These are phyloP conservation scores for Sturmia bella DNA, from an alignment of 2,888 invertebrate genomes.

Conservation along the genomic window DNA sequence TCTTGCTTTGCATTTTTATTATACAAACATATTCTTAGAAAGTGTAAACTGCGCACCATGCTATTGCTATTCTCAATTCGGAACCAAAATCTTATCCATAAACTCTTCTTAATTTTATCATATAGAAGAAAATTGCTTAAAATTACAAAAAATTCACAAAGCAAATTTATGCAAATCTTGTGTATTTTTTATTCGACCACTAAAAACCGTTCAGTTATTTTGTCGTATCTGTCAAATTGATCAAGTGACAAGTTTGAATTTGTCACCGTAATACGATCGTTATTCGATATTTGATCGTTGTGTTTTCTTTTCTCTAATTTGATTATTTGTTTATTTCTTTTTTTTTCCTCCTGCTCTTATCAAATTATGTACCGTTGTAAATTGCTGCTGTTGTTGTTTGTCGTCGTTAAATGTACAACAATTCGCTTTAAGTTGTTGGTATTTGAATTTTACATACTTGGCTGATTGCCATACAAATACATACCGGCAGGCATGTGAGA, in stretches of 20 bases:
- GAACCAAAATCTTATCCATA: no score
- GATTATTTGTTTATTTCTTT: slow-evolving; percentile 8
- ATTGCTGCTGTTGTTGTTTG: slow-evolving; percentile 18
- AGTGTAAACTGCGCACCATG: no score
- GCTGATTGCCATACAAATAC: slow-evolving; percentile 52
- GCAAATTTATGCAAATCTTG: slow-evolving; percentile 26
- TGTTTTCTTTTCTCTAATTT: slow-evolving; percentile 33
- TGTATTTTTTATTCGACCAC: slow-evolving; percentile 23
- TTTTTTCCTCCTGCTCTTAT: slow-evolving; percentile 14
- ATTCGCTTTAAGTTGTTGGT: slow-evolving; percentile 52
- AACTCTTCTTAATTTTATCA: no score
- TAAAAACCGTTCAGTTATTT: slow-evolving; percentile 33
- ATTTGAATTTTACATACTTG: slow-evolving; percentile 55
- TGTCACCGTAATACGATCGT: slow-evolving; percentile 50
- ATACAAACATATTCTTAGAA: no score
- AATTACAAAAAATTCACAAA: background rate
- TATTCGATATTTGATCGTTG: slow-evolving; percentile 22
- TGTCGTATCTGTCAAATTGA: slow-evolving; percentile 48
- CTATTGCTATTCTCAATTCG: no score
- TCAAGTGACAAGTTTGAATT: slow-evolving; percentile 59
- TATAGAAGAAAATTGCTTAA: no score
- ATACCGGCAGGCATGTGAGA: background rate
- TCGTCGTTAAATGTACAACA: slow-evolving; percentile 46
- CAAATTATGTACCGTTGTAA: slow-evolving; percentile 67
- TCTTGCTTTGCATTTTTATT: no score